Evolutionary conservation across 2,113 vertebrate genomes (phyloP).

Genomic region (Actenoides lindsayi): DNA sequence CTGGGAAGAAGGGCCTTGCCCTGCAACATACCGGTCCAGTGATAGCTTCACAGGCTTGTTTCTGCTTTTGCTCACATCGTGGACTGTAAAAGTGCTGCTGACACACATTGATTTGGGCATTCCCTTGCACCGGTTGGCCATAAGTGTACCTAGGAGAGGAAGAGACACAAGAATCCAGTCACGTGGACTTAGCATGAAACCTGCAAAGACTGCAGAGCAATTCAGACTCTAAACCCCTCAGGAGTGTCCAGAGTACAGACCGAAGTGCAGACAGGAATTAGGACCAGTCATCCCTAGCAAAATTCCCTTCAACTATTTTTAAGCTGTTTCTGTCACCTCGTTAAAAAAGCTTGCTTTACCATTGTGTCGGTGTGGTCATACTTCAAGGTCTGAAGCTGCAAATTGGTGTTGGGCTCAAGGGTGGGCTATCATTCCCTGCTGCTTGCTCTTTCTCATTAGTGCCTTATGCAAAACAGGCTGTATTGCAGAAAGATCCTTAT

Average conservation of each 20-base stretch:
- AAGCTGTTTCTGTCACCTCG: not conserved
- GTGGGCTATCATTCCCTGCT: not conserved
- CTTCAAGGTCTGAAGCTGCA: not conserved
- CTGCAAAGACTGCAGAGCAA: not conserved
- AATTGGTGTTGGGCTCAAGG: not conserved
- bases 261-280: not conserved
- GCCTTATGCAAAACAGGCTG: not conserved
- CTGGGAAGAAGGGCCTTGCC: not conserved
- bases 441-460: not conserved
- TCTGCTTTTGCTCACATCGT: constrained; percentile 22
- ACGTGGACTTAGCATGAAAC: not conserved
- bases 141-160: constrained; percentile 70
- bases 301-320: not conserved
- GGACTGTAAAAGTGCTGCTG: not conserved
- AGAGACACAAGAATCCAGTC: not conserved
- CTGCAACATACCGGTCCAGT: constrained; percentile 54
- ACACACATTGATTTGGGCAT: constrained; percentile 60
- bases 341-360: not conserved
- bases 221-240: not conserved
- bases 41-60: constrained; percentile 58
- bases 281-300: not conserved
- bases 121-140: constrained; percentile 71
- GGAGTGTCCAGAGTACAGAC: not conserved
- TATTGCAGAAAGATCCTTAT: not conserved
- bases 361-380: not conserved